Evolutionary conservation across 2,888 invertebrate genomes (phyloP), one percentile per base, ranked within the genome.

Genomic region (Caenorhabditis panamensis): DNA sequence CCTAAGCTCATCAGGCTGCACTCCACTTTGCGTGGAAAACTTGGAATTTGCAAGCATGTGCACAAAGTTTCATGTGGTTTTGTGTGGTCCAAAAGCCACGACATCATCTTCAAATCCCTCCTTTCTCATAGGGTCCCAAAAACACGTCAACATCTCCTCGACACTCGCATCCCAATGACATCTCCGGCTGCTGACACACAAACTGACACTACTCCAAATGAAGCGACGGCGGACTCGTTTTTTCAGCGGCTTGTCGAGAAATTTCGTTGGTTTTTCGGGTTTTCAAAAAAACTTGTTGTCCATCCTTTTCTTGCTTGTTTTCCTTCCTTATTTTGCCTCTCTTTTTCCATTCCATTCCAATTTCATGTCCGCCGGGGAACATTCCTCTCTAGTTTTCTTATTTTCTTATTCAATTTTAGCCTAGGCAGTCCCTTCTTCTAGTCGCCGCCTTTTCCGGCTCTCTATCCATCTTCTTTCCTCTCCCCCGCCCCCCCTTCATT

Each of bases 381-480:
- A 26, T 73, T 64, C 56, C 64, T 63, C 59, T 51, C 49, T 44
- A 53, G 53, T 41, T 51, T 59, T 75, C 66, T 66, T 54, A 59
- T 44, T 75, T 75, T 75, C 75, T 75, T 75, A 75, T 75, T 75
- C 66, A 75, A 75, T 75, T 75, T 75, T 75, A 66, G 58, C 54
- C 56, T n/a, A 62, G 63, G 72, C 63, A 41, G 47, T 51, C 51
- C n/a, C 58, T 37, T 44, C 73, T 53, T 56, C 37, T 53, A 54
- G 62, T 31, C 72, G 56, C 47, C 72, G 63, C 63, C 72, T 75
- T 41, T 66, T 66, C 53, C 58, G 73, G 64, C 64, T 59, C 64
- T 44, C 73, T 63, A 72, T 63, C 72, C 47, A 64, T 73, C 73
- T 73, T 73, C 66, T 75, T 61, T 9, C 24, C 47, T 13, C 31